These are phyloP conservation scores for Apamea anceps DNA, from an alignment of 2,888 invertebrate species.

Conservation along the genomic window DNA sequence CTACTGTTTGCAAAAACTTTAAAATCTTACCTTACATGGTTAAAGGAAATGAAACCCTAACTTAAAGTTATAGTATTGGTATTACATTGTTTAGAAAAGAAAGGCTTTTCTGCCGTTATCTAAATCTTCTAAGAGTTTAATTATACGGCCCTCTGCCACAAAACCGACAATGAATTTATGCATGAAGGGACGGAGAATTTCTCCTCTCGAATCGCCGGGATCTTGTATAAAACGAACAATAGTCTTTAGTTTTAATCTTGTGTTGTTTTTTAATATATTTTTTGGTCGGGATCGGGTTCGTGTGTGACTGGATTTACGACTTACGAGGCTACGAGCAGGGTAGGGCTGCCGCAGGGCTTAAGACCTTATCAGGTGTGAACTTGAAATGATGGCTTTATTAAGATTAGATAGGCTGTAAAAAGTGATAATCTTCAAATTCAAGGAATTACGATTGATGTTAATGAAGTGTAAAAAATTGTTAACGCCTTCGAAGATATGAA, in stretches of 20 bases:
- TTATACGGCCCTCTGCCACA: slow-evolving; percentile 82
- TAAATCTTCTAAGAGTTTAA: slow-evolving; percentile 82
- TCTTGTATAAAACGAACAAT: slow-evolving; percentile 86
- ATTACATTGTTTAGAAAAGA: slow-evolving; percentile 64
- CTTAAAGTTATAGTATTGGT: slow-evolving; percentile 65
- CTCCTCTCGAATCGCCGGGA: slow-evolving; percentile 75
- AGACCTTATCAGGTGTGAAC: slow-evolving; percentile 55
- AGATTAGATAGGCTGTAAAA: slow-evolving; percentile 33
- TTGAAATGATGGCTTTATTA: slow-evolving; percentile 56
- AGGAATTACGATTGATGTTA: slow-evolving; percentile 12
- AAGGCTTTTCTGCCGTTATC: slow-evolving; percentile 75
- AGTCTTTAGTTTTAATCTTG: slow-evolving; percentile 88
- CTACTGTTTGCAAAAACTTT: slow-evolving; percentile 79
- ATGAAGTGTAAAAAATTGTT: neutral
- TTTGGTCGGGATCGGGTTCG: slow-evolving; percentile 83
- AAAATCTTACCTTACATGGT: slow-evolving; percentile 46
- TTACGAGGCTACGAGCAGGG: slow-evolving; percentile 50
- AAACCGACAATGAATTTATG: slow-evolving; percentile 89
- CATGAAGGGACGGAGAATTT: slow-evolving; percentile 86
- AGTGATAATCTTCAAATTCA: slow-evolving; percentile 23
- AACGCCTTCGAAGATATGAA: neutral
- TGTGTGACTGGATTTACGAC: slow-evolving; percentile 82
- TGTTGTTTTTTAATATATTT: slow-evolving; percentile 76
- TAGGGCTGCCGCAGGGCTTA: slow-evolving; percentile 65
- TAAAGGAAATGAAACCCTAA: slow-evolving; percentile 74